phyloP scores from a whole-genome alignment of 2,888 invertebrate species.

The Diaphora mendica region DNA sequence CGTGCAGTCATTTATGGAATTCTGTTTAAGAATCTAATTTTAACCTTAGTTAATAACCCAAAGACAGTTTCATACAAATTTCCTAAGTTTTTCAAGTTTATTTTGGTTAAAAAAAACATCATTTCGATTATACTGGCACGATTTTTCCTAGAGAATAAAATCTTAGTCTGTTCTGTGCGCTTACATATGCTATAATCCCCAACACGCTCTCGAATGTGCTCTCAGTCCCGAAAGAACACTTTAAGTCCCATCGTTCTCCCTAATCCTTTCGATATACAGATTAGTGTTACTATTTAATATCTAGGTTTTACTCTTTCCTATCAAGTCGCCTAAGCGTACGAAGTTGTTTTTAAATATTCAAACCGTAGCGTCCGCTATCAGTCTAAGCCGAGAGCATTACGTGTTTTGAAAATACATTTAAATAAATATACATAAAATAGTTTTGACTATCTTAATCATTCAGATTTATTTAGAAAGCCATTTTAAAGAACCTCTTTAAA shows the following conservation, averaged over 20 bases:
- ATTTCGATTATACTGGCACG: conserved; percentile 9
- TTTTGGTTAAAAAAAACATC: background rate
- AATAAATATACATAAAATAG: background rate
- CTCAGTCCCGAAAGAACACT: conserved; percentile 27
- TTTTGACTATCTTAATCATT: background rate
- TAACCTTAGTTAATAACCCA: background rate
- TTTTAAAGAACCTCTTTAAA: too few species aligned
- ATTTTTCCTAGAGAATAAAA: conserved; percentile 28
- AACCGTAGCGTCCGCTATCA: conserved; percentile 43
- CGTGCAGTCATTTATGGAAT: too few species aligned
- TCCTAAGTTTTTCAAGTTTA: background rate
- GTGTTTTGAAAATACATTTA: background rate
- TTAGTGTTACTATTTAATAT: conserved; percentile 47
- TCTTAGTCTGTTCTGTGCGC: conserved; percentile 26
- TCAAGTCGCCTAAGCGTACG: conserved; percentile 22
- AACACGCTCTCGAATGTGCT: conserved; percentile 21
- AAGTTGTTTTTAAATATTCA: conserved; percentile 55
- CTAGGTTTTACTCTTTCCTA: conserved; percentile 20
- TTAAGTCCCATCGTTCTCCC: conserved; percentile 27
- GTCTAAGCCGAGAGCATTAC: conserved; percentile 41
- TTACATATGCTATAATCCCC: conserved; percentile 25
- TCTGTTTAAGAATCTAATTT: background rate
- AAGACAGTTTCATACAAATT: too few species aligned
- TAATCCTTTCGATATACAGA: conserved; percentile 40
- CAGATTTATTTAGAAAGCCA: too few species aligned